These are phyloP conservation scores for Tetropium fuscum DNA, from an alignment of 2,888 invertebrate genomes.

Conservation along the genomic window DNA sequence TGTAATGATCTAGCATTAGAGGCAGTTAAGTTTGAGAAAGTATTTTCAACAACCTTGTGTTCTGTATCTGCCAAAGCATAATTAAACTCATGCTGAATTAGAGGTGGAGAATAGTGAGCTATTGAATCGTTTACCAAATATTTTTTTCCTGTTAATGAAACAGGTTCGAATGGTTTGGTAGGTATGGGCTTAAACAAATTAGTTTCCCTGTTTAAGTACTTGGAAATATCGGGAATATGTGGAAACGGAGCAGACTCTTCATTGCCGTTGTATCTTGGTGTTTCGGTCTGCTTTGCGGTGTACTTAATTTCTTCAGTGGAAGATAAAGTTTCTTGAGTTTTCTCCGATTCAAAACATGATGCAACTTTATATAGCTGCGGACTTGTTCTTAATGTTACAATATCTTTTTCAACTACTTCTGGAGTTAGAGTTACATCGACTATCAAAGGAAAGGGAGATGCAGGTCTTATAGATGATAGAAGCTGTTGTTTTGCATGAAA, in stretches of 20 bases:
- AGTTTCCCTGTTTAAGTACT: conserved; percentile 50
- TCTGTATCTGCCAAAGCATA: conserved; percentile 54
- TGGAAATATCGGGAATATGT: conserved; percentile 52
- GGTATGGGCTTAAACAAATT: conserved; percentile 50
- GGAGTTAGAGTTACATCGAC: conserved; percentile 57
- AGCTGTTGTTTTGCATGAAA: conserved; percentile 43
- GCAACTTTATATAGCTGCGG: conserved; percentile 50
- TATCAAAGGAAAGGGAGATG: conserved; percentile 59
- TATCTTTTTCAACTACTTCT: conserved; percentile 57
- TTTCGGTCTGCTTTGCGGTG: conserved; percentile 18
- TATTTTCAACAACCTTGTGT: conserved; percentile 52
- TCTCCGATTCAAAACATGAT: conserved; percentile 27
- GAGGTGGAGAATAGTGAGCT: conserved; percentile 33
- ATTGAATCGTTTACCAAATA: conserved; percentile 47
- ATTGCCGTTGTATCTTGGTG: background rate
- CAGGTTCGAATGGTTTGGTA: conserved; percentile 43
- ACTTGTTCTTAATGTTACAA: conserved; percentile 53
- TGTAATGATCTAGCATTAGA: conserved; percentile 54
- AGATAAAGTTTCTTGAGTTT: conserved; percentile 14
- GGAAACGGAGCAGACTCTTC: conserved; percentile 47
- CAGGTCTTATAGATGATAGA: conserved; percentile 43
- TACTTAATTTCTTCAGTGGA: conserved; percentile 15
- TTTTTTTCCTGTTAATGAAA: conserved; percentile 51
- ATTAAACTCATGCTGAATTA: conserved; percentile 56
- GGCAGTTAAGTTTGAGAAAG: conserved; percentile 45